Evolutionary conservation across 2,797 vertebrate species (phyloP), one percentile per base, ranked within the genome.

Genomic region (Hippocampus kuda): DNA sequence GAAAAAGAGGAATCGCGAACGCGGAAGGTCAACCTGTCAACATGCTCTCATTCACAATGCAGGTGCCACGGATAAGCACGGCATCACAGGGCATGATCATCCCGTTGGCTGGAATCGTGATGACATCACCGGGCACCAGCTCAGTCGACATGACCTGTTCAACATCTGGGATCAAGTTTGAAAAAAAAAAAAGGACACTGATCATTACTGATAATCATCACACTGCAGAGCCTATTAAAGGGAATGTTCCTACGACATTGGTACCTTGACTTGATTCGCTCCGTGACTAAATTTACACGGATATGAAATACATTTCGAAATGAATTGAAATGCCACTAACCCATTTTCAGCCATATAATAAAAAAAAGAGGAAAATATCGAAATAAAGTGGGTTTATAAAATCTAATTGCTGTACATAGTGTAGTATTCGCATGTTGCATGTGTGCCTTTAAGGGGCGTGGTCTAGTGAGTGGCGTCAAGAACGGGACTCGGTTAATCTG

Each of bases 41-140:
- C 96, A 97, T 98, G 91, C 96, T 98, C 88, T 99, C 97, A 22
- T 98, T 98, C 24, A 99, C 95, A 66, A 98, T 97, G 81, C 96
- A 98, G 81, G 93, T 98, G 59, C 97, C 97, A 49, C 83, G 91
- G 67, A 95, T 79, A 61, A 99, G 92, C 22, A 92, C 92, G 0
- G 95, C 95, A 41, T 99, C 97, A 67, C 97, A 99, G 18, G 97
- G 93, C 97, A 99, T 95, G 81, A 98, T 90, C 80, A 90, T 95
- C 65, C 96, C 97, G 48, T 95, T 95, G 48, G 91, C 86, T 67
- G 97, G 96, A 87, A 99, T 93, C 63, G 93, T 63, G 53, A 99
- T 90, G 81, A 96, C 84, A 74, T 99, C 97, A 77, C 97, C 97
- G 0, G 97, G 96, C 72, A 98, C 95, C 0, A 99, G 93, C 67